Evolutionary conservation across 2,797 vertebrate genomes (phyloP), one percentile per base, ranked within the genome.

Genomic region (Orestias chungarensis): DNA sequence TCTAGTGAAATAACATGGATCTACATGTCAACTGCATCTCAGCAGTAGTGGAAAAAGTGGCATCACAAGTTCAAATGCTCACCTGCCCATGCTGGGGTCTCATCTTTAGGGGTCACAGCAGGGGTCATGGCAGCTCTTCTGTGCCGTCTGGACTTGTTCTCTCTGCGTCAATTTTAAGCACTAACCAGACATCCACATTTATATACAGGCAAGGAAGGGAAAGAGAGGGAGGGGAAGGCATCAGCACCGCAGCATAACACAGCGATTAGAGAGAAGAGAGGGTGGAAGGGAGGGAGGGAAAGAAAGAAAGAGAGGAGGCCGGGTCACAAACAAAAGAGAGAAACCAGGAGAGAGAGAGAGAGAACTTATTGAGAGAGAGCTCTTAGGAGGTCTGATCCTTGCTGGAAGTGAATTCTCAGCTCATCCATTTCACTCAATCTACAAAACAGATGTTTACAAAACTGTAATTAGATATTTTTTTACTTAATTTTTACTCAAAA

Each of bases 161-260:
- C 70, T 77, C 72, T n/a, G n/a, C 72, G 79, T 89, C 71, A 70
- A 70, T 82, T 77, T 92, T 87, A 82, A 74, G 72, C 80, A 79
- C 83, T 82, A 83, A 78, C 69, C 83, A 84, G 88, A 59, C 81
- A 78, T 77, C 78, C 76, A 65, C 91, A 82, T 81, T 92, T 94
- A 91, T 95, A 94, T 94, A 94, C 68, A 78, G 81, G 65, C 66
- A 59, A 15, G 79, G 76, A 44, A 66, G 62, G 42, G 52, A 72
- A 74, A 31, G 75, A 75, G 80, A 82, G 86, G 75, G 83, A 86
- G 85, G 92, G 89, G 91, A 88, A 69, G 87, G 76, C 74, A 74
- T 86, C 87, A 82, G 74, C 61, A 82, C 86, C 91, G 91, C 91
- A 93, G 93, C 90, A 91, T 90, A 93, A 93, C 89, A 90, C 86